Evolutionary conservation across 2,113 vertebrate species (phyloP).

Genomic region (Varanus komodoensis): DNA sequence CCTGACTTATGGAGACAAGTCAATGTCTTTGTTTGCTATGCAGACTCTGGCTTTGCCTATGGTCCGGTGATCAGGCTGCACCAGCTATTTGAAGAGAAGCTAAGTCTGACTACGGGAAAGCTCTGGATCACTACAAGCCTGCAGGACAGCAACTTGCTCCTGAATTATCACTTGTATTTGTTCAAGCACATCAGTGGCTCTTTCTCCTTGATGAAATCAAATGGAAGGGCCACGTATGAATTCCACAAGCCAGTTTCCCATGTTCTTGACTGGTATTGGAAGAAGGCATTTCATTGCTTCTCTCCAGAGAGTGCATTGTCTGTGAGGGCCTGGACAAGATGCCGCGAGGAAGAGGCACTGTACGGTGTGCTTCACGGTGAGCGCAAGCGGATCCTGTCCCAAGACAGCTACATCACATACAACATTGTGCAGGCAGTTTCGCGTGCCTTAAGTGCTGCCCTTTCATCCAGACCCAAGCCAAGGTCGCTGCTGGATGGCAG

Average conservation of each 20-base stretch:
- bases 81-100: background rate
- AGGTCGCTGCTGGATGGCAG: too few relatives aligned
- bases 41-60: background rate
- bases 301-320: background rate
- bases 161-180: background rate
- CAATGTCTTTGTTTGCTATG: background rate
- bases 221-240: background rate
- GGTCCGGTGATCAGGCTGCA: background rate
- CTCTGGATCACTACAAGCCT: background rate
- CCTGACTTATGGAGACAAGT: background rate
- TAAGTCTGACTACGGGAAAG: background rate
- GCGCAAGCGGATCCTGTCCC: background rate
- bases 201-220: background rate
- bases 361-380: background rate
- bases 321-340: background rate
- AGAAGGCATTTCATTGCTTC: background rate
- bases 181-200: background rate
- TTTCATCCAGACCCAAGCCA: background rate
- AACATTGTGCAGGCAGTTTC: background rate
- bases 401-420: background rate
- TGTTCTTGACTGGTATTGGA: background rate
- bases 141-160: background rate
- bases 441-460: background rate
- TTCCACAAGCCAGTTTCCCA: accelerated
- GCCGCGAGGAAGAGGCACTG: background rate